Evolutionary conservation across 1,140 invertebrate genomes (phyloP).

Genomic region (Lepeophtheirus salmonis): DNA sequence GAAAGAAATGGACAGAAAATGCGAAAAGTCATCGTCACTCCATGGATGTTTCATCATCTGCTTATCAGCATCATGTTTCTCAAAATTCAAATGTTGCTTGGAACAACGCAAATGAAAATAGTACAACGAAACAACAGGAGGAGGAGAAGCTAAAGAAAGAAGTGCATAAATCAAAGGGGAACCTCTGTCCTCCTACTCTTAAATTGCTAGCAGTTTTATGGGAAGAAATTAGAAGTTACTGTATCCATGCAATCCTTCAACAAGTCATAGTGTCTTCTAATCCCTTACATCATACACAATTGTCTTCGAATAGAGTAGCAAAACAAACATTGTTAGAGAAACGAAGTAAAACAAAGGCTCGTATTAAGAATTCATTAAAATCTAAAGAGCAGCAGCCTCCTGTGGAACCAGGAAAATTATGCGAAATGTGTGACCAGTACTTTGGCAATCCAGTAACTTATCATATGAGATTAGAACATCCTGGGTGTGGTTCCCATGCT

Average conservation of each 20-base stretch:
- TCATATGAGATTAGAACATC: slow-evolving; percentile 72
- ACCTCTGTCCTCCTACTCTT: slow-evolving; percentile 52
- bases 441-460: slow-evolving; percentile 64
- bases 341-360: slow-evolving; percentile 25
- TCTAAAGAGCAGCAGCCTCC: slow-evolving; percentile 5
- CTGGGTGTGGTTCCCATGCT: slow-evolving; percentile 69
- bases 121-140: not conserved
- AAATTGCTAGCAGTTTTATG: slow-evolving; percentile 53
- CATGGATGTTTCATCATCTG: slow-evolving; percentile 56
- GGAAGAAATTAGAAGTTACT: slow-evolving; percentile 59
- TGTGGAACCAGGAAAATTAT: slow-evolving; percentile 28
- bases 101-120: not conserved
- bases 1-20: slow-evolving; percentile 23
- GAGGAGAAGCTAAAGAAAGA: not conserved
- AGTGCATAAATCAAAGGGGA: slow-evolving; percentile 29
- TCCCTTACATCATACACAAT: not conserved
- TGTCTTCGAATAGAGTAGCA: not conserved
- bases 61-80: slow-evolving; percentile 30
- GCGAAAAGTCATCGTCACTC: slow-evolving; percentile 52
- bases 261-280: slow-evolving; percentile 30
- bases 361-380: slow-evolving; percentile 4
- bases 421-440: slow-evolving; percentile 65
- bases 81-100: not conserved
- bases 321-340: slow-evolving; percentile 21
- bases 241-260: slow-evolving; percentile 43